phyloP scores from a whole-genome alignment of 2,113 vertebrate genomes.

The Chionodraco myersi region DNA sequence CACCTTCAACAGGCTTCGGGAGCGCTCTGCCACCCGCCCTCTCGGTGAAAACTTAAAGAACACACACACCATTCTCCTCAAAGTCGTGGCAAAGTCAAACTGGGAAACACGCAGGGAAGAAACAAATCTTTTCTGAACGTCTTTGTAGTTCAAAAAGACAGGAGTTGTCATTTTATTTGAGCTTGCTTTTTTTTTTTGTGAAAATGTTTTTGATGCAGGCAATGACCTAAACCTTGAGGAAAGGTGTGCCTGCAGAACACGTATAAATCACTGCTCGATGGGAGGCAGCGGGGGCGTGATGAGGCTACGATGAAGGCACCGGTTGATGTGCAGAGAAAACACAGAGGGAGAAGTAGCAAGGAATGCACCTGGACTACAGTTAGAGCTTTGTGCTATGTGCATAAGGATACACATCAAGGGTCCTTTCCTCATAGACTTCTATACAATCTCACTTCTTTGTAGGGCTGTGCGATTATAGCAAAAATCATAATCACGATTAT shows the following conservation, averaged over 20 bases:
- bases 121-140: constrained; percentile 71
- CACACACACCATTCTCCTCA: constrained; percentile 55
- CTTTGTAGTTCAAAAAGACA: constrained; percentile 80
- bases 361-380: constrained; percentile 68
- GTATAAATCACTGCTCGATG: constrained; percentile 53
- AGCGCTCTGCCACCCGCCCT: constrained; percentile 36
- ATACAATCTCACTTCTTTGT: no score
- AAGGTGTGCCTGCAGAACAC: constrained; percentile 65
- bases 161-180: constrained; percentile 76
- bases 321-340: constrained; percentile 52
- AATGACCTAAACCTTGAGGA: constrained; percentile 77
- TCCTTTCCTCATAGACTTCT: no score
- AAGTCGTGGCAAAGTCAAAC: constrained; percentile 81
- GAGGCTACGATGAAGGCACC: constrained; percentile 57
- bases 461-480: no score
- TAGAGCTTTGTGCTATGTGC: background rate
- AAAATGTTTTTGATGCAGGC: constrained; percentile 67
- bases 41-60: constrained; percentile 59
- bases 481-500: no score
- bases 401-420: no score
- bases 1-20: constrained; percentile 61
- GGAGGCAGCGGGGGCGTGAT: constrained; percentile 48
- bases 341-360: constrained; percentile 51
- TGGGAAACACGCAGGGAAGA: constrained; percentile 63
- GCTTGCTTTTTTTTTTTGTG: constrained; percentile 41